These are phyloP conservation scores for Psilopsiagon aurifrons DNA, from an alignment of 2,113 vertebrate species.

Conservation along the genomic window DNA sequence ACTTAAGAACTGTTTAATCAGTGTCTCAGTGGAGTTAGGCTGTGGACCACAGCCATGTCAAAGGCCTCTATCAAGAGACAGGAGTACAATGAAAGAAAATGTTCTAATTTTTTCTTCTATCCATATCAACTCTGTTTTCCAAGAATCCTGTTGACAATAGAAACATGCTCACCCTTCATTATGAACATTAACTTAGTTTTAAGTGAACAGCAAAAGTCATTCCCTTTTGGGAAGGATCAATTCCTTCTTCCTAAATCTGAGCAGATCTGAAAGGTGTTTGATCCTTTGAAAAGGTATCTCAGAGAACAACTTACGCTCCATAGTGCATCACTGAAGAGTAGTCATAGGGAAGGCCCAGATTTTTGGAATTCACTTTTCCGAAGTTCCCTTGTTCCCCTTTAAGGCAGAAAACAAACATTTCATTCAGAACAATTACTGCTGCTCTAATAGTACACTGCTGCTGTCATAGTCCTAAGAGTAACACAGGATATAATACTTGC, in stretches of 20 bases:
- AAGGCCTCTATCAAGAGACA: not conserved
- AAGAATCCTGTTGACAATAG: not conserved
- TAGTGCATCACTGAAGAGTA: slow-evolving; percentile 76
- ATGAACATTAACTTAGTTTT: not conserved
- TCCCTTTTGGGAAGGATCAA: not conserved
- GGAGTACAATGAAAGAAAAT: not conserved
- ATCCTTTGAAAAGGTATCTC: not conserved
- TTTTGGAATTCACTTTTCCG: slow-evolving; percentile 64
- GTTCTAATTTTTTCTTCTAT: not conserved
- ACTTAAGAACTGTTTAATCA: not conserved
- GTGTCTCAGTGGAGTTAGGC: not conserved
- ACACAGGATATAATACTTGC: not conserved
- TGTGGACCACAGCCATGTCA: not conserved
- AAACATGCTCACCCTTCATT: not conserved
- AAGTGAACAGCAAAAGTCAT: not conserved
- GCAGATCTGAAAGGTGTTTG: not conserved
- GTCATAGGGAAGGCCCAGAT: slow-evolving; percentile 70
- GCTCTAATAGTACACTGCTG: not conserved
- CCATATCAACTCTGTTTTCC: not conserved
- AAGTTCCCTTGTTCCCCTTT: slow-evolving; percentile 67
- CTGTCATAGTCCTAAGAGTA: not conserved
- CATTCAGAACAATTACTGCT: not conserved
- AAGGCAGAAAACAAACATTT: not conserved
- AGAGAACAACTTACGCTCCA: slow-evolving; percentile 53
- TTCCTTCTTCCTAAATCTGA: not conserved